phyloP scores from a whole-genome alignment of 2,113 vertebrate genomes.

The Pseudorhombus dupliciocellatus region DNA sequence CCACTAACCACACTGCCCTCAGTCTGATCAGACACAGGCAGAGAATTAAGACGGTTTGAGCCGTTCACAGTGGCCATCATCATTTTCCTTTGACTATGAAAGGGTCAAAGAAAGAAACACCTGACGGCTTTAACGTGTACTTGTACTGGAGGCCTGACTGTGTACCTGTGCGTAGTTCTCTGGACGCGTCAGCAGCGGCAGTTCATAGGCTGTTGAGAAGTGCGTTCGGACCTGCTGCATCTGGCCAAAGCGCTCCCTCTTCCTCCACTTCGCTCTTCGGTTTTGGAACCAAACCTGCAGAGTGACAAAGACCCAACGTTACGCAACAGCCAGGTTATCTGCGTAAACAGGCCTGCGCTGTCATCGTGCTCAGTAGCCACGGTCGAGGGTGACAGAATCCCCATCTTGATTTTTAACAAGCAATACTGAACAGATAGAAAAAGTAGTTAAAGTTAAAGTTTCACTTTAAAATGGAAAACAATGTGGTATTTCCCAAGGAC shows the following conservation, averaged over 20 bases:
- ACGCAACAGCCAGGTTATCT: background rate
- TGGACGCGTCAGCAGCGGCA: conserved; percentile 92
- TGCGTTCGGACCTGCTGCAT: conserved; percentile 99
- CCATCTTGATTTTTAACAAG: conserved; percentile 12
- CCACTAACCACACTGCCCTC: no score
- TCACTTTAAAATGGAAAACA: conserved; percentile 29
- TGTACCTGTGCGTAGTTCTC: conserved; percentile 98
- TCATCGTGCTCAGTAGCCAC: background rate
- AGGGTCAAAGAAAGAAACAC: background rate
- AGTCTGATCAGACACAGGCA: no score
- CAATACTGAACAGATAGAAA: conserved; percentile 42
- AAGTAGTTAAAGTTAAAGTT: no score
- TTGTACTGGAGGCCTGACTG: background rate
- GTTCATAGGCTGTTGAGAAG: conserved; percentile 94
- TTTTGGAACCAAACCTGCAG: conserved; percentile 99
- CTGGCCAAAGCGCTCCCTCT: conserved; percentile 96
- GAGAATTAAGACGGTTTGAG: no score
- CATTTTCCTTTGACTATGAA: no score
- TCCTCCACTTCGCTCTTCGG: conserved; percentile 96
- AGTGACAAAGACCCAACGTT: conserved; percentile 32
- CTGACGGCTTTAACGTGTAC: no score
- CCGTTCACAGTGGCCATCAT: no score
- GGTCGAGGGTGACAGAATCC: background rate
- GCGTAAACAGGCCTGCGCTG: background rate
- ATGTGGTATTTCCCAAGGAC: conserved; percentile 4